Evolutionary conservation across 2,797 vertebrate genomes (phyloP).

Genomic region (Pristis pectinata): DNA sequence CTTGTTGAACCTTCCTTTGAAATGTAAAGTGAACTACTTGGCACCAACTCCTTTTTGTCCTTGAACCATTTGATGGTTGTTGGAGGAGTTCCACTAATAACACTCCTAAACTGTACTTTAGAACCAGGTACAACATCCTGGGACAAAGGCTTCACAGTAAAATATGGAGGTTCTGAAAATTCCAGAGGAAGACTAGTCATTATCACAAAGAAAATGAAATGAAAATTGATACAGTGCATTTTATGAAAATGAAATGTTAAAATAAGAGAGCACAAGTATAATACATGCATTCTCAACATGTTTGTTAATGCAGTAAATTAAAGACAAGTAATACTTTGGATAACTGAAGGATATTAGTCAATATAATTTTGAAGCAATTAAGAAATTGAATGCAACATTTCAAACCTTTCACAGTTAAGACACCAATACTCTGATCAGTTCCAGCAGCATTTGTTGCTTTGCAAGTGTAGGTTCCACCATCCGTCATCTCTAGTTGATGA

Average conservation of each 20-base stretch:
- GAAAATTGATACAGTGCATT: not conserved
- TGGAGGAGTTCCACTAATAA: constrained; percentile 82
- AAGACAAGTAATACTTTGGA: not conserved
- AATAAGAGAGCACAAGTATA: not conserved
- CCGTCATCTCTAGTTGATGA: constrained; percentile 66
- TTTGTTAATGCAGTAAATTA: not conserved
- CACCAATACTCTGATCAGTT: constrained; percentile 83
- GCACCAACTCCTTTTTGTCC: constrained; percentile 76
- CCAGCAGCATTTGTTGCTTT: constrained; percentile 87
- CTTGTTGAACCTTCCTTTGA: constrained; percentile 82
- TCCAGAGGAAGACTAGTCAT: constrained; percentile 50
- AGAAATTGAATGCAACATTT: constrained; percentile 39
- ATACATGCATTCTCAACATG: not conserved
- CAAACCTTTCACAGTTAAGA: constrained; percentile 90
- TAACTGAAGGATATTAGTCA: not conserved
- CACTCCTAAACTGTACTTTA: constrained; percentile 72
- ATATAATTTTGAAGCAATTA: not conserved
- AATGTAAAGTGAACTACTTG: constrained; percentile 81
- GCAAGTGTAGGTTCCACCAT: constrained; percentile 87
- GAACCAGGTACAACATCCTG: constrained; percentile 80
- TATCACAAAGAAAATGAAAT: constrained; percentile 41
- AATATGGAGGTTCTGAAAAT: constrained; percentile 82
- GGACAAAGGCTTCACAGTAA: constrained; percentile 72
- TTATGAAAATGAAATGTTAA: not conserved
- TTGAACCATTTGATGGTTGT: constrained; percentile 84